phyloP scores from a whole-genome alignment of 2,113 vertebrate genomes.

The Gadus chalcogrammus region DNA sequence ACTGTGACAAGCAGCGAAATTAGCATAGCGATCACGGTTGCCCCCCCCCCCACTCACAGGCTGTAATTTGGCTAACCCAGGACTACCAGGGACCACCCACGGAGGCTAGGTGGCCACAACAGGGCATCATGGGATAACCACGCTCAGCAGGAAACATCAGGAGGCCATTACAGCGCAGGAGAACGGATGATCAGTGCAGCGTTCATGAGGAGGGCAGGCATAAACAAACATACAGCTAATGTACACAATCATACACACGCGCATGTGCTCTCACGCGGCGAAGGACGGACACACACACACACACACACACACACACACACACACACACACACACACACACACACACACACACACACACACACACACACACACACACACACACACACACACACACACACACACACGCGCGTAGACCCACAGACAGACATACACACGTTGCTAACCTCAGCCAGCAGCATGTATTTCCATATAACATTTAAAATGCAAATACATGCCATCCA shows the following conservation, averaged over 20 bases:
- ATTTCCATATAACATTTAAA: no score
- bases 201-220: constrained; percentile 23
- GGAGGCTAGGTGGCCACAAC: constrained; percentile 35
- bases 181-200: constrained; percentile 31
- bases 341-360: no score
- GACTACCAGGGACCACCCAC: constrained; percentile 24
- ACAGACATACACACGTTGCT: background rate
- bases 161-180: constrained; percentile 49
- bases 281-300: background rate
- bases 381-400: background rate
- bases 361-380: no score
- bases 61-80: constrained; percentile 44
- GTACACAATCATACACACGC: constrained; percentile 9
- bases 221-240: constrained; percentile 49
- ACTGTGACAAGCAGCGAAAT: constrained; percentile 14
- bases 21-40: constrained; percentile 20
- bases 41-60: constrained; percentile 22
- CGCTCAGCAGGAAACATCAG: constrained; percentile 51
- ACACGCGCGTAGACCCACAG: background rate
- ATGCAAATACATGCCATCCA: no score
- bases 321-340: no score
- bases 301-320: background rate
- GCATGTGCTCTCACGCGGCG: background rate
- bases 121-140: constrained; percentile 35
- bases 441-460: no score